These are phyloP conservation scores for Prunella himalayana DNA, from an alignment of 2,113 vertebrate species.

Conservation along the genomic window DNA sequence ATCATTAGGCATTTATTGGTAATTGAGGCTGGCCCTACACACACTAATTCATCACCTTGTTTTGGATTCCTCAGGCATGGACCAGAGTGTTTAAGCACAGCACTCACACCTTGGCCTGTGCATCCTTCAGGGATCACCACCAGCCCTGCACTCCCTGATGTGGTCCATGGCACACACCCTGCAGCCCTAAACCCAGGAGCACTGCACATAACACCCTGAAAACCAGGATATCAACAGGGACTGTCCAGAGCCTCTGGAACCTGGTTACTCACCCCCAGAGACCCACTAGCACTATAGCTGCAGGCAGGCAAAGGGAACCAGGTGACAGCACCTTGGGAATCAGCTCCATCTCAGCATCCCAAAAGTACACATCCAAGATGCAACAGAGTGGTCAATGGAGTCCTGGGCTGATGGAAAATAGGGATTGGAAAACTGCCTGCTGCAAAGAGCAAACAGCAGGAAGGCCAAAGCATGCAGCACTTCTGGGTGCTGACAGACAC, in stretches of 20 bases:
- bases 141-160: background rate
- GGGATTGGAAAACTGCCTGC: background rate
- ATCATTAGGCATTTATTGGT: background rate
- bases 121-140: background rate
- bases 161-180: background rate
- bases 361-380: background rate
- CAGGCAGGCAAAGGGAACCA: background rate
- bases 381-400: background rate
- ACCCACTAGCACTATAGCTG: accelerated
- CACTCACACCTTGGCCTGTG: accelerated
- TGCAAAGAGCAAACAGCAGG: background rate
- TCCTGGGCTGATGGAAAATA: background rate
- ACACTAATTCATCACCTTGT: accelerated
- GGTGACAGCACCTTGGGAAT: background rate
- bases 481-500: background rate
- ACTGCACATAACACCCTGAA: accelerated
- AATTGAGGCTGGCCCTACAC: background rate
- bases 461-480: background rate
- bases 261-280: accelerated
- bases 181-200: background rate
- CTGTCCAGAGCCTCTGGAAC: background rate
- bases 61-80: background rate
- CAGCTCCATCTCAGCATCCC: background rate
- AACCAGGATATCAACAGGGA: background rate
- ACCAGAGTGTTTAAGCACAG: background rate